phyloP scores from a whole-genome alignment of 2,888 invertebrate genomes.

The Dorcus parallelipipedus region DNA sequence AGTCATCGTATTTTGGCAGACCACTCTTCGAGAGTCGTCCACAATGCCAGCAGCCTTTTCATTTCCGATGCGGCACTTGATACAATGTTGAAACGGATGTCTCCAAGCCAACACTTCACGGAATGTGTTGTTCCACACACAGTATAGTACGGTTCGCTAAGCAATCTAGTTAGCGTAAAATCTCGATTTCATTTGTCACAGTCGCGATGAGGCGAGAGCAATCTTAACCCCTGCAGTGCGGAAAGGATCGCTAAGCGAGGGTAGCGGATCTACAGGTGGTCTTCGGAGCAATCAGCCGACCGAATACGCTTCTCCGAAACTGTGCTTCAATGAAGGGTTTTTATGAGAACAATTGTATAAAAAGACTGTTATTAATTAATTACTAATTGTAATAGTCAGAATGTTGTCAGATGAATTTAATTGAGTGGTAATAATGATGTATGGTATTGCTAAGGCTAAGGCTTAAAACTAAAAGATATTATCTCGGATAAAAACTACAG shows the following conservation, averaged over 20 bases:
- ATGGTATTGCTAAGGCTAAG: too few relatives aligned
- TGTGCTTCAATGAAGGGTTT: constrained; percentile 10
- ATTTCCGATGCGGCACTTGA: background rate
- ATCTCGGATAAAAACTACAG: too few relatives aligned
- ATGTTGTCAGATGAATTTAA: too few relatives aligned
- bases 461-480: too few relatives aligned
- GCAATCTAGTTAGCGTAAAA: constrained; percentile 37
- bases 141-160: constrained; percentile 29
- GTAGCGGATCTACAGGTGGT: constrained; percentile 30
- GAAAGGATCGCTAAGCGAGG: constrained; percentile 31
- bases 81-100: constrained; percentile 17
- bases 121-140: constrained; percentile 13
- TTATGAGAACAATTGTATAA: background rate
- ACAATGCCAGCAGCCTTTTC: background rate
- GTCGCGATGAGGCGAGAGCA: constrained; percentile 24
- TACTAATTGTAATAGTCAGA: too few relatives aligned
- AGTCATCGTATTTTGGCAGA: constrained; percentile 4
- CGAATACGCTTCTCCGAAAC: constrained; percentile 8
- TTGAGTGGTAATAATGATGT: too few relatives aligned
- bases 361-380: too few relatives aligned
- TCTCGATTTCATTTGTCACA: constrained; percentile 35
- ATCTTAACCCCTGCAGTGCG: constrained; percentile 32
- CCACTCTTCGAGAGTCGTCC: background rate
- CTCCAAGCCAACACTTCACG: constrained; percentile 10
- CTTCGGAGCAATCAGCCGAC: constrained; percentile 22